Evolutionary conservation across 2,888 invertebrate species (phyloP), one percentile per base, ranked within the genome.

Genomic region (Leucophenga maculata): DNA sequence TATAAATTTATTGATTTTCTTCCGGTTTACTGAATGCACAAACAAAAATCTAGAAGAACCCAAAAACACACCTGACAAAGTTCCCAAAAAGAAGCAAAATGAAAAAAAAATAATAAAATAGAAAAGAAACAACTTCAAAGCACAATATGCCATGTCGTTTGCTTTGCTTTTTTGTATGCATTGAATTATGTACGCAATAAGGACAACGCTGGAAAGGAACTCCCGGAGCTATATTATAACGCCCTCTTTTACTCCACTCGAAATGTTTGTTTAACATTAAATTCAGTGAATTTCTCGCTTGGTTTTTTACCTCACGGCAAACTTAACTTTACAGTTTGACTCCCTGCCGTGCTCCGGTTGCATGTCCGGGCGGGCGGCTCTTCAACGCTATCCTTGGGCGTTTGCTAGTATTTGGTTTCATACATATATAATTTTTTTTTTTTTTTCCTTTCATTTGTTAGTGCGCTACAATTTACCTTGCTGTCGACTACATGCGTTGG

Each of bases 1-100:
- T 74, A 77, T 81, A 83, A 83, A 77, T 80, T 83, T 80, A 80
- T 80, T 78, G 80, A 80, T 80, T 80, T 82, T 59, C 20, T 78
- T 82, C 72, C 75, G 71, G 71, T 69, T 74, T 75, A 72, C 77
- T 73, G 71, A 72, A 11, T 11, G 39, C 39, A 1, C 22, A 39
- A 18, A 44, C 77, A 68, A 71, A 78, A 77, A 54, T 55, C 11
- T 39, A 3, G 39, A n/a, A 64, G 50, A 65, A 2, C 54, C 39
- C 65, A 65, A n/a, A 55, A 22, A 22, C 52, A 68, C 83, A 80
- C 79, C 82, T 80, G 80, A 78, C 52, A 67, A 71, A 65, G 68
- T 83, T 80, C 80, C 78, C 83, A 80, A 60, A 65, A 14, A 80
- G 54, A 65, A 14, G 65, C 68, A 20, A 44, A 39, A 14, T 2